Conservation (phyloP, 2,888 invertebrate species). For the Augiades crinisus region DNA sequence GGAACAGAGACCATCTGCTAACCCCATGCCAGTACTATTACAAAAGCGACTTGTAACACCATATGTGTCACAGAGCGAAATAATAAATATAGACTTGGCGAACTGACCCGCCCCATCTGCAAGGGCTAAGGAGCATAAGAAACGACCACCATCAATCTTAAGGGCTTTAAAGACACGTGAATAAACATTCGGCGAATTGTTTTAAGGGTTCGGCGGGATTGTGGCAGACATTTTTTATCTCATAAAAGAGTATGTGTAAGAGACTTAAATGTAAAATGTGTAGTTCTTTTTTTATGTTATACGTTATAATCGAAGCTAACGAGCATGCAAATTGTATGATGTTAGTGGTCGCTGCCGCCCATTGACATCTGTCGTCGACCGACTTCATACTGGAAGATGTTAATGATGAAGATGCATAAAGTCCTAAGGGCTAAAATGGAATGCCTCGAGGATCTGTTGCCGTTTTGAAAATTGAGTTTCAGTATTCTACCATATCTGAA, state of each 20-base stretch:
- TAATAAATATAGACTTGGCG: slow-evolving; percentile 46
- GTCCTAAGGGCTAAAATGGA: too few species aligned
- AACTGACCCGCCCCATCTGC: slow-evolving; percentile 52
- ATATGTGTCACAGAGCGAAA: slow-evolving; percentile 47
- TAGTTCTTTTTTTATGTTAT: neutral
- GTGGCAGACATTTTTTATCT: slow-evolving; percentile 26
- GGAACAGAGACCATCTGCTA: slow-evolving; percentile 29
- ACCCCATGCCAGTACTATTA: slow-evolving; percentile 37
- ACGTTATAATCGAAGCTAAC: too few species aligned
- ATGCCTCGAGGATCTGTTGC: too few species aligned
- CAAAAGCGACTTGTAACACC: slow-evolving; percentile 40
- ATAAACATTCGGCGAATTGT: slow-evolving; percentile 44
- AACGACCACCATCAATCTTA: slow-evolving; percentile 32
- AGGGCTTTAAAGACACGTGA: slow-evolving; percentile 46
- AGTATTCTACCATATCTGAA: too few species aligned
- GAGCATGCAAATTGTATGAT: too few species aligned
- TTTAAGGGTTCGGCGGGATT: slow-evolving; percentile 10
- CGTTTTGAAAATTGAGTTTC: too few species aligned
- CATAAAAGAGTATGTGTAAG: neutral
- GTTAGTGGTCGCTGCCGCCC: too few species aligned
- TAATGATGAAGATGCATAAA: too few species aligned
- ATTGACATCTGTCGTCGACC: too few species aligned
- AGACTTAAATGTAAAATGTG: neutral
- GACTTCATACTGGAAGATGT: too few species aligned
- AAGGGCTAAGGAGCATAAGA: slow-evolving; percentile 13